Evolutionary conservation across 2,888 invertebrate genomes (phyloP).

Genomic region (Clivina fossor): DNA sequence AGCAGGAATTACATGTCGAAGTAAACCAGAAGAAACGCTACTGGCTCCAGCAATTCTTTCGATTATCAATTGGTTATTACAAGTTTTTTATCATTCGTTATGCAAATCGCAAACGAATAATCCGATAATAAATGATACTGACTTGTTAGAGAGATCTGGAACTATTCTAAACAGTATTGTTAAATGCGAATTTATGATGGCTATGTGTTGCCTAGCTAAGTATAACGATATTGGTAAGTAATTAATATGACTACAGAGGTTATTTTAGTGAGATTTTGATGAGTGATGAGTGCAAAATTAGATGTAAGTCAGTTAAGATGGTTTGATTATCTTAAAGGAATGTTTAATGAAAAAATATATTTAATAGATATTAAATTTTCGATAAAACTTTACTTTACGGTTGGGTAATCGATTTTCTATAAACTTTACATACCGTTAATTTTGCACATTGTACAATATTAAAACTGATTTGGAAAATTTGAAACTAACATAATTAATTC

Average conservation of each 20-base stretch:
- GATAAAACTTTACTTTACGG: too few relatives aligned
- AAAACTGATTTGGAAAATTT: too few relatives aligned
- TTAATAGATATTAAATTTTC: too few relatives aligned
- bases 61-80: slow-evolving; percentile 78
- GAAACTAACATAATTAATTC: neutral
- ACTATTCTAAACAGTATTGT: slow-evolving; percentile 68
- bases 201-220: slow-evolving; percentile 81
- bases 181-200: slow-evolving; percentile 64
- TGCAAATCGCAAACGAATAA: slow-evolving; percentile 49
- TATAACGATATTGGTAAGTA: slow-evolving; percentile 75
- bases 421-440: too few relatives aligned
- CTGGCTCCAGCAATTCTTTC: slow-evolving; percentile 82
- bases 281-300: neutral
- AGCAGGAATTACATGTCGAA: slow-evolving; percentile 66
- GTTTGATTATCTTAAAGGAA: too few relatives aligned
- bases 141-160: slow-evolving; percentile 69
- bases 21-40: slow-evolving; percentile 85
- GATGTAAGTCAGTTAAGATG: too few relatives aligned
- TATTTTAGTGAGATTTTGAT: neutral
- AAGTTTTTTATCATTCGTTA: slow-evolving; percentile 64
- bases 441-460: too few relatives aligned
- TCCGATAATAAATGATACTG: slow-evolving; percentile 37
- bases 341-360: too few relatives aligned
- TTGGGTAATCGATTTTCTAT: too few relatives aligned
- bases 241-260: too few relatives aligned